A percentile compares a stretch with the other conserved stretches of the same genome.
Conservation (phyloP, 92 coral and sea anemone genomes). For the Desmophyllum pertusum region DNA sequence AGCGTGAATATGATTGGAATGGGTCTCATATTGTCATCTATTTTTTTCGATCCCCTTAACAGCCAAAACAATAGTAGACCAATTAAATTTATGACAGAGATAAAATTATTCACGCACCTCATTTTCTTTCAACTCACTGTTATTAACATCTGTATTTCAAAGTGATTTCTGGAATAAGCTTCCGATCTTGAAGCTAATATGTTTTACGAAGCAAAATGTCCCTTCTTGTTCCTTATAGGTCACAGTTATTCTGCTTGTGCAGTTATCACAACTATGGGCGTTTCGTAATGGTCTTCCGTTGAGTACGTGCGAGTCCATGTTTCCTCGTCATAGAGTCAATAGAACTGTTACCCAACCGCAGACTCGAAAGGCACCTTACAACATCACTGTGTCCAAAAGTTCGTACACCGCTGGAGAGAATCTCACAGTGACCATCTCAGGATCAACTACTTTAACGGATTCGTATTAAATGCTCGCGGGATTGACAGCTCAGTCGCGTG, state of each 20-base stretch:
- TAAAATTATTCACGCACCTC: too few species aligned
- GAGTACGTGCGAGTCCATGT: constrained; percentile 52
- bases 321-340: constrained; percentile 28
- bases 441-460: constrained; percentile 51
- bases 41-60: too few species aligned
- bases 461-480: constrained; percentile 54
- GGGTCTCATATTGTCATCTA: too few species aligned
- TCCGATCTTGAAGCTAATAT: neutral
- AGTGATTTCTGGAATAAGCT: too few species aligned
- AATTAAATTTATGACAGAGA: too few species aligned
- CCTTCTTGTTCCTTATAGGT: neutral
- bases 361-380: constrained; percentile 38
- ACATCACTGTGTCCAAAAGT: constrained; percentile 45
- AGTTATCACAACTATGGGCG: neutral
- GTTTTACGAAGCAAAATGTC: too few species aligned
- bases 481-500: constrained; percentile 38
- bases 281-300: constrained; percentile 48
- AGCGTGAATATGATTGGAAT: too few species aligned
- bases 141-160: too few species aligned
- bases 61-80: too few species aligned
- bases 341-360: neutral
- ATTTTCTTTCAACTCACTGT: neutral
- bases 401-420: constrained; percentile 55
- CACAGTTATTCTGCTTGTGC: constrained; percentile 4
- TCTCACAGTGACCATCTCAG: constrained; percentile 54